These are phyloP conservation scores for Penaeus japonicus DNA, from an alignment of 1,140 invertebrate genomes.

Conservation along the genomic window DNA sequence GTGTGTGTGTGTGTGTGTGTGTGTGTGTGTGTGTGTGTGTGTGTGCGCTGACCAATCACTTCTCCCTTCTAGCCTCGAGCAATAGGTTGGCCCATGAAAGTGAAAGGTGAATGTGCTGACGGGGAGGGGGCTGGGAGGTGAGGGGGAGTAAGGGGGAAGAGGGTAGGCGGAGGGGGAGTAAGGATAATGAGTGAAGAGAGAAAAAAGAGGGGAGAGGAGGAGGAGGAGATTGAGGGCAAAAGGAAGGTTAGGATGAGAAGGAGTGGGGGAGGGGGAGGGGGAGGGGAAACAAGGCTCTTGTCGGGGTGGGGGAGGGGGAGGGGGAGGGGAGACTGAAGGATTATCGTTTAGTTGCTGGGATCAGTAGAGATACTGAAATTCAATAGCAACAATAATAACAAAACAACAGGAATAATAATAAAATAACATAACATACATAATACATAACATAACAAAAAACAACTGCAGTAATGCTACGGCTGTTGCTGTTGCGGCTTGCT, in stretches of 20 bases:
- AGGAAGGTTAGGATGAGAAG: neutral
- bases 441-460: too few relatives aligned
- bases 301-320: neutral
- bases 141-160: neutral
- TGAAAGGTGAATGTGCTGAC: neutral
- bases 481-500: too few relatives aligned
- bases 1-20: neutral
- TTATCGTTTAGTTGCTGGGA: too few relatives aligned
- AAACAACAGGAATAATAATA: too few relatives aligned
- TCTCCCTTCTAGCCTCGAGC: too few relatives aligned
- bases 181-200: neutral
- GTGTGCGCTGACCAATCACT: neutral
- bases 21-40: neutral
- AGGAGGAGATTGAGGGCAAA: neutral
- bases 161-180: neutral
- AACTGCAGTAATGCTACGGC: too few relatives aligned
- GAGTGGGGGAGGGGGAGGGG: neutral
- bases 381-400: too few relatives aligned
- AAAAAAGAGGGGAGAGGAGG: too few relatives aligned
- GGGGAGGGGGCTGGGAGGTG: neutral
- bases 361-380: too few relatives aligned
- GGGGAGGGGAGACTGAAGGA: neutral
- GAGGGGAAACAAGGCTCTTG: neutral
- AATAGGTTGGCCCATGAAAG: too few relatives aligned
- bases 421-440: too few relatives aligned